phyloP scores from a whole-genome alignment of 2,797 vertebrate genomes.

The Xenops minutus region DNA sequence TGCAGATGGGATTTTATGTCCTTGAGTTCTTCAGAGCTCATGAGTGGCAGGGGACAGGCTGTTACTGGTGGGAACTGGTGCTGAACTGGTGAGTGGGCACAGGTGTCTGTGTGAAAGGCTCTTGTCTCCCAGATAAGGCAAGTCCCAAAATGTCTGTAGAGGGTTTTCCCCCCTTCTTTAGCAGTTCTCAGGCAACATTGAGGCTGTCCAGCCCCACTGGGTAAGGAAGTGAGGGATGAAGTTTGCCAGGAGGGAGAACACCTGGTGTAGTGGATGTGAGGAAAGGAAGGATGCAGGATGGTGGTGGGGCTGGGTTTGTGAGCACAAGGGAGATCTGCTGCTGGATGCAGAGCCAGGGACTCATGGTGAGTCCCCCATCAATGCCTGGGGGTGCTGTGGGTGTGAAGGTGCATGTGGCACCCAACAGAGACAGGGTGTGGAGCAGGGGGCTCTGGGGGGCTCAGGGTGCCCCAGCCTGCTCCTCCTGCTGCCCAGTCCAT shows the following conservation, averaged over 20 bases:
- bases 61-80: background rate
- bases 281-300: rapidly evolving
- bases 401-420: background rate
- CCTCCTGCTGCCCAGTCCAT: rapidly evolving
- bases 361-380: rapidly evolving
- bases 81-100: background rate
- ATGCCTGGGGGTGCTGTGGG: background rate
- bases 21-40: background rate
- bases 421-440: background rate
- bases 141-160: background rate
- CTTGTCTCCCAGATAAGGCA: background rate
- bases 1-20: background rate
- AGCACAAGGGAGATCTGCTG: background rate
- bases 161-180: background rate
- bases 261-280: background rate
- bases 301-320: background rate
- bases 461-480: background rate
- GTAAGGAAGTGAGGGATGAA: background rate
- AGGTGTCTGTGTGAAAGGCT: too few relatives aligned
- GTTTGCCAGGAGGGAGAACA: background rate
- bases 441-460: background rate
- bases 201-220: background rate
- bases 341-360: background rate
- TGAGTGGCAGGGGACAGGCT: background rate
- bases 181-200: background rate